Conservation (phyloP, 2,888 invertebrate genomes). For the Neria commutata region DNA sequence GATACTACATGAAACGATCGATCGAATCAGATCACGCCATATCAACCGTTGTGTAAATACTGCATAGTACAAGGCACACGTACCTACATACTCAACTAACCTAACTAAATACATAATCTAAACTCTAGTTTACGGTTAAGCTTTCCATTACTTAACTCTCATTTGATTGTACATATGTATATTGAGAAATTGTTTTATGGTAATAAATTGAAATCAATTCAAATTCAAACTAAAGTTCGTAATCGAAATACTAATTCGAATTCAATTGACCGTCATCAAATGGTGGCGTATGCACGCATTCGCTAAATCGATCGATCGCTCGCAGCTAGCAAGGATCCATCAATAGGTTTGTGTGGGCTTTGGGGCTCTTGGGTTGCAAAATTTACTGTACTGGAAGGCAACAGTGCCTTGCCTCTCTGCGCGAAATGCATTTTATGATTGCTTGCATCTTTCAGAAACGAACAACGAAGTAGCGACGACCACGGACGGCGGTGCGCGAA, state of each 20-base stretch:
- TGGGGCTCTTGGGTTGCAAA: background rate
- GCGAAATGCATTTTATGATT: background rate
- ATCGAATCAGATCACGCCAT: too few species aligned
- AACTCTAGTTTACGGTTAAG: background rate
- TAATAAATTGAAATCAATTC: too few species aligned
- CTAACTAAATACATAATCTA: too few species aligned
- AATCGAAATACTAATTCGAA: background rate
- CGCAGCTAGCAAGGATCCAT: background rate
- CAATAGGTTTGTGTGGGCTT: background rate
- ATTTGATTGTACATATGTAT: conserved; percentile 28
- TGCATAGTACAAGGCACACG: background rate
- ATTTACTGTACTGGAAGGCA: conserved; percentile 6
- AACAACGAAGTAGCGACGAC: conserved; percentile 49
- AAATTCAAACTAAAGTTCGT: too few species aligned
- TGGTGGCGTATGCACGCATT: background rate
- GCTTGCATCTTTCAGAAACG: conserved; percentile 43
- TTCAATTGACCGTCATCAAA: background rate
- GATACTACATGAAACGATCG: conserved; percentile 30
- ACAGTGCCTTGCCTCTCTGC: conserved; percentile 22
- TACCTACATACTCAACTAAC: background rate
- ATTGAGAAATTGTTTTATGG: conserved; percentile 23
- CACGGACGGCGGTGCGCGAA: conserved; percentile 40
- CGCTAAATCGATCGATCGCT: too few species aligned
- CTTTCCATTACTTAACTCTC: background rate
- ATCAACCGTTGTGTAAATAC: background rate